Conservation (phyloP, 2,888 invertebrate genomes). For the Sesamia inferens region DNA sequence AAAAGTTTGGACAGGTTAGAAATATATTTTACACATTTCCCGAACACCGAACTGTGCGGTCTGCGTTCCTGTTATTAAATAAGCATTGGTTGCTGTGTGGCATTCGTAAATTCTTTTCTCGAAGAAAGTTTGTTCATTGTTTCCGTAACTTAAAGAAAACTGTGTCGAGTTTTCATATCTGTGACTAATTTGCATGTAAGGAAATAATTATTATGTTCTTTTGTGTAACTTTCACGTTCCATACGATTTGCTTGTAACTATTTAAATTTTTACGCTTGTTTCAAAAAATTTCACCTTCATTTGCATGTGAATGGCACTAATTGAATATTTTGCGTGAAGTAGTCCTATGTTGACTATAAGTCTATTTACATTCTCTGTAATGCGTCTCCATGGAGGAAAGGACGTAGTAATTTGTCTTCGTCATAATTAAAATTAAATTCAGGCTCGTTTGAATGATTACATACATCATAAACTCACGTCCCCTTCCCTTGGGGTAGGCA, state of each 20-base stretch:
- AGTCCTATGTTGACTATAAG: slow-evolving; percentile 13
- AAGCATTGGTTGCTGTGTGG: slow-evolving; percentile 72
- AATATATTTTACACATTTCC: slow-evolving; percentile 56
- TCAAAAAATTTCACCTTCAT: slow-evolving; percentile 79
- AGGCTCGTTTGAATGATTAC: slow-evolving; percentile 11
- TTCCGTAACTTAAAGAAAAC: slow-evolving; percentile 82
- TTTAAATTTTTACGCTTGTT: slow-evolving; percentile 78
- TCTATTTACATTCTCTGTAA: slow-evolving; percentile 18
- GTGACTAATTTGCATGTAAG: slow-evolving; percentile 83
- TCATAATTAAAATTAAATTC: slow-evolving; percentile 35
- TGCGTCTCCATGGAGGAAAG: neutral
- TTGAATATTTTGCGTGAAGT: slow-evolving; percentile 57
- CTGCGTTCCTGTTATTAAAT: slow-evolving; percentile 79
- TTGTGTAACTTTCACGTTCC: slow-evolving; percentile 75
- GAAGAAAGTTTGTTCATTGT: slow-evolving; percentile 85
- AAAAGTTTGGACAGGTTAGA: slow-evolving; percentile 34
- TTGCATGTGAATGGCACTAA: slow-evolving; percentile 59
- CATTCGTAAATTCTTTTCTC: slow-evolving; percentile 76
- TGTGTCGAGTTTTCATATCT: slow-evolving; percentile 78
- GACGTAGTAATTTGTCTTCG: slow-evolving; percentile 28
- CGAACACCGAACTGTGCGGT: slow-evolving; percentile 68
- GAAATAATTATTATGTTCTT: slow-evolving; percentile 80
- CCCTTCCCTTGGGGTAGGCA: neutral
- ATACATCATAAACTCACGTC: neutral
- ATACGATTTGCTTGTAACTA: slow-evolving; percentile 59